Evolutionary conservation across 2,888 invertebrate genomes (phyloP).

Genomic region (Chesias legatella): DNA sequence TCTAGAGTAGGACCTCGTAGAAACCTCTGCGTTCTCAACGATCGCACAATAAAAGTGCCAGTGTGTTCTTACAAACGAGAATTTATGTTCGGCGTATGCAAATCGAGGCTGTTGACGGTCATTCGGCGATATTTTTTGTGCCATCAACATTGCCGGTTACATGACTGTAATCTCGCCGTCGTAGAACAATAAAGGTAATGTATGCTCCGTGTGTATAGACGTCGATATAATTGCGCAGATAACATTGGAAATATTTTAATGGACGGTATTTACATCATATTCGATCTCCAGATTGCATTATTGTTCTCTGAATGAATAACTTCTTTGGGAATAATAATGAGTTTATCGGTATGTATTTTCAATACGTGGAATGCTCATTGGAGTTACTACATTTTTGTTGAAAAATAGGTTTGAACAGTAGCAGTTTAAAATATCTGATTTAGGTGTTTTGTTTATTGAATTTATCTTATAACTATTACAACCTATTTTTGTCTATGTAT

Average conservation of each 20-base stretch:
- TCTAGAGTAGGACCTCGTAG: neutral
- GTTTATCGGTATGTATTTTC: neutral
- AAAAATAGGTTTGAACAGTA: no score
- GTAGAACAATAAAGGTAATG: conserved; percentile 46
- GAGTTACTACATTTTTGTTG: no score
- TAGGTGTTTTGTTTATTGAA: no score
- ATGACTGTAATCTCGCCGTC: conserved; percentile 39
- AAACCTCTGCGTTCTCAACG: conserved; percentile 35
- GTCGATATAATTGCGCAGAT: conserved; percentile 26
- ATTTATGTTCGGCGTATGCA: conserved; percentile 75
- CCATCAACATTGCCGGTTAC: conserved; percentile 41
- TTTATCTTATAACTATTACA: no score
- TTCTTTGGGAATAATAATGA: conserved; percentile 8
- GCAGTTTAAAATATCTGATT: no score
- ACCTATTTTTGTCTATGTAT: no score
- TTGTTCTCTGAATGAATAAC: conserved; percentile 23
- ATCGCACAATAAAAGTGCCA: conserved; percentile 77
- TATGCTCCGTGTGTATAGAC: conserved; percentile 31
- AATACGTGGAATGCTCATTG: neutral
- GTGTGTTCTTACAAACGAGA: conserved; percentile 78
- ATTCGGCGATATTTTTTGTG: conserved; percentile 45
- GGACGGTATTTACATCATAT: conserved; percentile 27
- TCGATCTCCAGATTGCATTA: conserved; percentile 25
- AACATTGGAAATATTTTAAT: conserved; percentile 30
- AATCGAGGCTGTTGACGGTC: conserved; percentile 64